Conservation (phyloP, 2,113 vertebrate species). For the Pachypanchax playfairii region DNA sequence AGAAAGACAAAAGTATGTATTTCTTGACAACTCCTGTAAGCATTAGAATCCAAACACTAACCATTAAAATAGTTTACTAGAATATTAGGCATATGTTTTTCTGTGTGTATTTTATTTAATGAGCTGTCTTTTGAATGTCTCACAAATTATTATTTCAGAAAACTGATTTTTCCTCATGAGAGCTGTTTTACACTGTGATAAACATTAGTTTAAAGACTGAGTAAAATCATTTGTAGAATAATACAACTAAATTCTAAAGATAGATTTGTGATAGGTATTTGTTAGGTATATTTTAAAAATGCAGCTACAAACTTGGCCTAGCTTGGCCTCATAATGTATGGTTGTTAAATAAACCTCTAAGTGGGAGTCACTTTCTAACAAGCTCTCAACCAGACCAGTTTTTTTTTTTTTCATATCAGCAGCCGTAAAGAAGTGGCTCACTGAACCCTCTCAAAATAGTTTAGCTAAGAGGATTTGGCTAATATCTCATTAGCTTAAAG, state of each 20-base stretch:
- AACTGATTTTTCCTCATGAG: too few species aligned
- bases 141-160: too few species aligned
- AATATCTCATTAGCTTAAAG: conserved; percentile 76
- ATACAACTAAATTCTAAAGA: background rate
- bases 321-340: conserved; percentile 19
- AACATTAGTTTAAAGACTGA: too few species aligned
- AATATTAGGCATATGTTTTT: background rate
- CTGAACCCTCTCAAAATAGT: conserved; percentile 71
- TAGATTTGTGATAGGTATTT: background rate
- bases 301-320: background rate
- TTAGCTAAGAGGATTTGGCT: conserved; percentile 74
- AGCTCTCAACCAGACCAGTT: conserved; percentile 24
- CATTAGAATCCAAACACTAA: background rate
- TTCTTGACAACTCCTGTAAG: background rate
- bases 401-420: conserved; percentile 61
- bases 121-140: background rate
- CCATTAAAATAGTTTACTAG: too few species aligned
- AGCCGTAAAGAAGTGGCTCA: conserved; percentile 50
- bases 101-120: background rate
- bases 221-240: too few species aligned
- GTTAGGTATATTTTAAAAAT: background rate
- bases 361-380: conserved; percentile 37
- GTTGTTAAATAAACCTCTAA: conserved; percentile 19
- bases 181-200: too few species aligned
- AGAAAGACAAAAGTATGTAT: background rate